phyloP scores from a whole-genome alignment of 2,113 vertebrate species.

The Ibidorhyncha struthersii region DNA sequence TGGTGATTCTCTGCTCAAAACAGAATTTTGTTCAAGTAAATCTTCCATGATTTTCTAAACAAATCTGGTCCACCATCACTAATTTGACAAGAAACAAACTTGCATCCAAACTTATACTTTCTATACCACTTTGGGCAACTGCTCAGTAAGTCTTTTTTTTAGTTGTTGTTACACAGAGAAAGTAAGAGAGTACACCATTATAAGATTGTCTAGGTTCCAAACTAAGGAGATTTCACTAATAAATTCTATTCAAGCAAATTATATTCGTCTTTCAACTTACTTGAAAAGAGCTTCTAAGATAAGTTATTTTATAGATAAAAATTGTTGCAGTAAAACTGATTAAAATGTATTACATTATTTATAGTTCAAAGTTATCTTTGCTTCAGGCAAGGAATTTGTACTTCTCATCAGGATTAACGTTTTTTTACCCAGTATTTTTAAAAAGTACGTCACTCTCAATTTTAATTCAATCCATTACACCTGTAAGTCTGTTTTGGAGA shows the following conservation, averaged over 20 bases:
- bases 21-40: background rate
- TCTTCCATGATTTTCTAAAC: background rate
- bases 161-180: background rate
- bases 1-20: background rate
- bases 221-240: background rate
- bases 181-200: background rate
- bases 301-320: conserved; percentile 19
- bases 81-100: background rate
- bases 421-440: conserved; percentile 14
- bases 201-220: background rate
- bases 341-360: conserved; percentile 45
- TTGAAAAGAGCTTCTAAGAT: conserved; percentile 1
- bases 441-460: background rate
- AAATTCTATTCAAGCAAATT: background rate
- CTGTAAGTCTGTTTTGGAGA: background rate
- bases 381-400: conserved; percentile 28
- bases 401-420: conserved; percentile 31
- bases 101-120: background rate
- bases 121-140: background rate
- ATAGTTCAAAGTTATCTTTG: conserved; percentile 28
- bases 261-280: background rate
- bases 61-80: background rate
- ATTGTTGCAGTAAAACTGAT: conserved; percentile 17
- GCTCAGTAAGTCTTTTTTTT: background rate
- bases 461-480: conserved; percentile 38